Base-by-base conservation (phyloP, 2,888 invertebrate species). In the Parapristionchus giblindavisi region DNA sequence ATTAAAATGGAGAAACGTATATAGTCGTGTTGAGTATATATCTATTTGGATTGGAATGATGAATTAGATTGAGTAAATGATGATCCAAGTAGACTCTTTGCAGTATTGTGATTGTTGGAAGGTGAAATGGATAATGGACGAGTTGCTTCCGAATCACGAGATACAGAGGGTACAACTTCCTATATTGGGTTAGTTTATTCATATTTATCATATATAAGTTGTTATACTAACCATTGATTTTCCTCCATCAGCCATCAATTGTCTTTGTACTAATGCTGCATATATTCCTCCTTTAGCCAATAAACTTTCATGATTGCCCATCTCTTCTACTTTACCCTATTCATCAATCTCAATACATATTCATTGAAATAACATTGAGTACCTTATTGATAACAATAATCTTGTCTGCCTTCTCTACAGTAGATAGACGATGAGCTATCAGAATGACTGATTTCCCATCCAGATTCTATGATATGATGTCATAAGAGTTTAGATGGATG, bases 251-350 rank as follows among this genome's bases (percentile, higher is more conserved):
- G 80, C 82, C 79, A 82, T 78, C 82, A 81, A 81, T 76, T 82
- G 81, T 52, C 87, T 84, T n/a, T 87, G 89, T 24, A 91, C 90
- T 24, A 91, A 86, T 29, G 88, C 86, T 66, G 88, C 86, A 83
- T 91, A 91, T 2, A 89, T 88, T 66, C 90, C 90, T 48, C 88
- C 78, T 32, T 70, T 82, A 75, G 83, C 79, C 24, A 90, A 89
- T 48, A 91, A 84, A 76, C 89, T 87, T 51, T 89, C 88, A 81
- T 91, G 91, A 36, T 88, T 89, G 43, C 91, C 91, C 75, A 86
- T 84, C 80, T 91, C 91, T n/a, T 88, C 88, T 27, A 90, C 88
- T 66, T 79, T 58, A 58, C 83, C 83, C 80, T 80, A 70, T 11
- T 77, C 29, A 38, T 58, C 58, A 58, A 11, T 58, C 58, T 24